These are phyloP conservation scores for Cavia aperea DNA, from an alignment of 2,113 vertebrate genomes.

Conservation along the genomic window DNA sequence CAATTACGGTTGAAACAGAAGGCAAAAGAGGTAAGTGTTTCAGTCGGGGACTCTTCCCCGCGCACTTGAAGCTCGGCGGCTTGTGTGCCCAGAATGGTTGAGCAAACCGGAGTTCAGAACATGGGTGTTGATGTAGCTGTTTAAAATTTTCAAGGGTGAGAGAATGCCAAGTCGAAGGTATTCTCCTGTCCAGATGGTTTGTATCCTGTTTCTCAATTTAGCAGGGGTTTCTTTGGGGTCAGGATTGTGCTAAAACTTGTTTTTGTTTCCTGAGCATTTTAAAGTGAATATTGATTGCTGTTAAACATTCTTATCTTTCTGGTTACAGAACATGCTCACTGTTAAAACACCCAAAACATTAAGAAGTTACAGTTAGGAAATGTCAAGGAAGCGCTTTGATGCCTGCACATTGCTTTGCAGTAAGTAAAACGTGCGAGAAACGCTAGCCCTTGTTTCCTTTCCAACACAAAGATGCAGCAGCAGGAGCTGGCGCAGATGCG, in stretches of 20 bases:
- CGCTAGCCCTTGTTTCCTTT: conserved; percentile 9
- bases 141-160: no score
- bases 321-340: background rate
- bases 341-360: background rate
- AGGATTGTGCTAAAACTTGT: fast-evolving
- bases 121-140: fast-evolving
- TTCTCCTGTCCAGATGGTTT: no score
- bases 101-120: fast-evolving
- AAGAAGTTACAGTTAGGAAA: background rate
- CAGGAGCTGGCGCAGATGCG: conserved; percentile 91
- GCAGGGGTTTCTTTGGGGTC: background rate
- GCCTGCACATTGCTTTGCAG: background rate
- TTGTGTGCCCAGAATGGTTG: fast-evolving
- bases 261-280: background rate
- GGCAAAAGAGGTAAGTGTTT: conserved; percentile 86
- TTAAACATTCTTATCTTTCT: background rate
- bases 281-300: background rate
- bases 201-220: background rate
- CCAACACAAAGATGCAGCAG: conserved; percentile 86
- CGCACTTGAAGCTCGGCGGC: fast-evolving
- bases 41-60: fast-evolving
- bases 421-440: fast-evolving
- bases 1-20: conserved; percentile 91
- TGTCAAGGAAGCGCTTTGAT: background rate
- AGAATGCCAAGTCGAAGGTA: fast-evolving